Evolutionary conservation across 2,888 invertebrate genomes (phyloP), one percentile per base, ranked within the genome.

Genomic region (Cheilosia grossa): DNA sequence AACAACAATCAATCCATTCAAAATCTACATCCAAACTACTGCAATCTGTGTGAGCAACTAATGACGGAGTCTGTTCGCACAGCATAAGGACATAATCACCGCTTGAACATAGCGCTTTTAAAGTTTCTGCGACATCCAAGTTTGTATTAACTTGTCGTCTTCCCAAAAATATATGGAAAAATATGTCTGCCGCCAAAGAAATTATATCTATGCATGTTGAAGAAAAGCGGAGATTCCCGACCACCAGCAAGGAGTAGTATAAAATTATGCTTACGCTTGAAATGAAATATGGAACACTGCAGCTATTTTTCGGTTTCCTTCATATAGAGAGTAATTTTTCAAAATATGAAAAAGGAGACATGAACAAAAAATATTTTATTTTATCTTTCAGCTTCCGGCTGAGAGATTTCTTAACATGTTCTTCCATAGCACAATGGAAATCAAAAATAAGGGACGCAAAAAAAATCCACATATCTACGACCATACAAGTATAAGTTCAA

Each of bases 381-480:
- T 78, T 75, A 81, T 75, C 74, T 81, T 81, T 81, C 42, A 63
- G 74, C 63, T 81, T 81, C 80, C 80, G 56, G 74, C 74, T 81
- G 75, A 81, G 75, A 75, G 67, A 81, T 81, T 80, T 69, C 67
- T 77, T 69, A 54, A 63, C 77, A 67, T 61, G 54, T 69, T 59
- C 67, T 37, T 44, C 53, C 53, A 21, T 21, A 63, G 21, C 44
- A 63, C 63, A 63, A 73, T 73, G 61, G 53, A 73, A 63, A 63
- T 73, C 73, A 73, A 73, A 73, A 72, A 73, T 53, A 63, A 63
- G 54, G 9, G 42, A 51, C 51, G 51, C 40, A 42, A 27, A 54
- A 13, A 13, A 17, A 10, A 7, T 21, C 21, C 24, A 61, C 40
- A 40, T 30, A 51, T 58, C 61, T 33, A n/a, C 19, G 42, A 56